Evolutionary conservation across 2,113 vertebrate genomes (phyloP).

Genomic region (Eolophus roseicapilla): DNA sequence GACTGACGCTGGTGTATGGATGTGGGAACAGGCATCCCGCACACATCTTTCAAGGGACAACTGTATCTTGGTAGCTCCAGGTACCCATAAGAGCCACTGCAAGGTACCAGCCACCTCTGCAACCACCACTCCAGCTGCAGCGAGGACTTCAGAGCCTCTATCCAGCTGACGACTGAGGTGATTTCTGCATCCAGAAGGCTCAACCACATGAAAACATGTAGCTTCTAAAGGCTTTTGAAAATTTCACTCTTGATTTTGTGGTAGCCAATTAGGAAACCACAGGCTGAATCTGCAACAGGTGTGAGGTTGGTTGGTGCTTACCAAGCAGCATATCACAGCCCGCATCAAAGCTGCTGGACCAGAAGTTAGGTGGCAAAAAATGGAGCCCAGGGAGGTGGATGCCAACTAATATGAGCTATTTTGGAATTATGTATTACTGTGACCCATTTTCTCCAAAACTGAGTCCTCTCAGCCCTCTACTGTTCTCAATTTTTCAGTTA

Average conservation of each 20-base stretch:
- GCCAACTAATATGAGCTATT: background rate
- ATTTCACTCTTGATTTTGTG: background rate
- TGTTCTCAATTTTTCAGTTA: background rate
- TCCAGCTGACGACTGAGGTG: accelerated
- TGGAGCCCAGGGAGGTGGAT: background rate
- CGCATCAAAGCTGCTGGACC: background rate
- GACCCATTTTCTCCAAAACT: background rate
- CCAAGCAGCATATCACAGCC: background rate
- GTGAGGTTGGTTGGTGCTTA: background rate
- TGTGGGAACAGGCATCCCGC: background rate
- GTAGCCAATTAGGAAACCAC: background rate
- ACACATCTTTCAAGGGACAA: background rate
- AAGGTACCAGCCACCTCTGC: background rate
- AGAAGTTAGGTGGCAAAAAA: background rate
- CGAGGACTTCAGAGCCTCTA: background rate
- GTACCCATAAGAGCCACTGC: accelerated
- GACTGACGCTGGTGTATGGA: accelerated
- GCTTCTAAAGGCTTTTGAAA: background rate
- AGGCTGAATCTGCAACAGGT: background rate
- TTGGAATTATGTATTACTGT: background rate
- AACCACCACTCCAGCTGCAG: background rate
- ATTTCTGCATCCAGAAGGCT: background rate
- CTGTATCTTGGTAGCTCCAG: background rate
- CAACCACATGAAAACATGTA: background rate
- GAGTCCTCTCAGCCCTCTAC: background rate